phyloP scores from a whole-genome alignment of 2,113 vertebrate genomes.

The Mustela nigripes region DNA sequence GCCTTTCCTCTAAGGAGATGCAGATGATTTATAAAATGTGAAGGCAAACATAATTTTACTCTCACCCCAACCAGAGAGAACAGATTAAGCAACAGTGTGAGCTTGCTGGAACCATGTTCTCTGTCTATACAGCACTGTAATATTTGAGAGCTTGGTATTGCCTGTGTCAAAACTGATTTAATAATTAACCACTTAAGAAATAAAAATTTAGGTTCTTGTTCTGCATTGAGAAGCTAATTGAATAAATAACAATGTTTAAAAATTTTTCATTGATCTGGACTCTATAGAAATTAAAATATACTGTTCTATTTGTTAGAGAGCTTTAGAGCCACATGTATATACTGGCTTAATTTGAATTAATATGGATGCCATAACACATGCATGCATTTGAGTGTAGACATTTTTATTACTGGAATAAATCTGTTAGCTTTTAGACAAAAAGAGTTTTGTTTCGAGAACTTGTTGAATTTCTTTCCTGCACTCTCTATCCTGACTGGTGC shows the following conservation, averaged over 20 bases:
- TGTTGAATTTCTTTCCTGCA: background rate
- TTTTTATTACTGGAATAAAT: slow-evolving; percentile 57
- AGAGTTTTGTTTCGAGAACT: background rate
- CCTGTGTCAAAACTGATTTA: slow-evolving; percentile 4
- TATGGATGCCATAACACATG: background rate
- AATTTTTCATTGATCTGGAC: background rate
- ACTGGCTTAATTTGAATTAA: slow-evolving; percentile 30
- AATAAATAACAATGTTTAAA: background rate
- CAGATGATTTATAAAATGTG: background rate
- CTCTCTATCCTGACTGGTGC: background rate
- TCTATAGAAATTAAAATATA: slow-evolving; percentile 49
- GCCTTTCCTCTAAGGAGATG: background rate
- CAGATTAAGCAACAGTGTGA: background rate
- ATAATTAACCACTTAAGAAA: slow-evolving; percentile 6
- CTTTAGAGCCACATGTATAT: background rate
- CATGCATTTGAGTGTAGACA: background rate
- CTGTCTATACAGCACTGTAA: background rate
- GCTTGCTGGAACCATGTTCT: background rate
- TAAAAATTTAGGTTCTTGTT: background rate
- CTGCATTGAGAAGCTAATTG: slow-evolving; percentile 27
- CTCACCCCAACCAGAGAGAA: background rate
- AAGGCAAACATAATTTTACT: background rate
- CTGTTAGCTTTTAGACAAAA: slow-evolving; percentile 56
- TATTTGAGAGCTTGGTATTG: background rate
- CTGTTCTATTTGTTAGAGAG: slow-evolving; percentile 3